A percentile compares a stretch with the other conserved stretches of the same genome.
These are phyloP conservation scores for Ancistrus triradiatus DNA, from an alignment of 2,113 vertebrate species.

Conservation along the genomic window DNA sequence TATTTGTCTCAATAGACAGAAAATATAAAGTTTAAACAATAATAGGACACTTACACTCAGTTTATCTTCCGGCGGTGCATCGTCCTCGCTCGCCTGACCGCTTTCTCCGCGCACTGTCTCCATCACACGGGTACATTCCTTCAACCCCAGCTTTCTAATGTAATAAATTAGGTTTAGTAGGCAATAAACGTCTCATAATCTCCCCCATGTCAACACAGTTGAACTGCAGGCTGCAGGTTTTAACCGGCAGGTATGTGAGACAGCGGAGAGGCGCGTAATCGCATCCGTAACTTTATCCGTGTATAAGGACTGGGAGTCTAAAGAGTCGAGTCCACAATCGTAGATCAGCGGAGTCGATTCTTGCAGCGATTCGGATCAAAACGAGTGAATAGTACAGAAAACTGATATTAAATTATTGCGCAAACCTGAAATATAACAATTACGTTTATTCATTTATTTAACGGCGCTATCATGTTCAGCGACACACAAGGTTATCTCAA, in stretches of 20 bases:
- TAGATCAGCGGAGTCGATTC: background rate
- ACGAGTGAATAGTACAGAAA: too few species aligned
- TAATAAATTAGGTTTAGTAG: background rate
- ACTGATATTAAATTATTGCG: too few species aligned
- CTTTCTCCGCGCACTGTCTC: constrained; percentile 55
- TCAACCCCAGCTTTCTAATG: constrained; percentile 4
- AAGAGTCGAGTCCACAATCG: background rate
- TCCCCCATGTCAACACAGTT: background rate
- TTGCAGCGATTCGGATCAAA: background rate
- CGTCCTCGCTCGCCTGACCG: constrained; percentile 41
- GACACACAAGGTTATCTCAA: too few species aligned
- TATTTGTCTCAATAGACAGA: background rate
- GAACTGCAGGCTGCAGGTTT: background rate
- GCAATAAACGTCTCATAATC: background rate
- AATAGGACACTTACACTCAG: constrained; percentile 62
- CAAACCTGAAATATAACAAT: too few species aligned
- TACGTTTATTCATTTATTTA: too few species aligned
- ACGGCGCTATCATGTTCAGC: too few species aligned
- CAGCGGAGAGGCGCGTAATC: background rate
- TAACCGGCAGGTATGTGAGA: background rate
- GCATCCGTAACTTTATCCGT: background rate
- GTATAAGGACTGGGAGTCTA: background rate
- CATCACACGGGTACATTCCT: constrained; percentile 61
- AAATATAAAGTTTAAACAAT: background rate
- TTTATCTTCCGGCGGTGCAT: constrained; percentile 47